Conservation (phyloP, 1,140 invertebrate species). For the Spodoptera litura region DNA sequence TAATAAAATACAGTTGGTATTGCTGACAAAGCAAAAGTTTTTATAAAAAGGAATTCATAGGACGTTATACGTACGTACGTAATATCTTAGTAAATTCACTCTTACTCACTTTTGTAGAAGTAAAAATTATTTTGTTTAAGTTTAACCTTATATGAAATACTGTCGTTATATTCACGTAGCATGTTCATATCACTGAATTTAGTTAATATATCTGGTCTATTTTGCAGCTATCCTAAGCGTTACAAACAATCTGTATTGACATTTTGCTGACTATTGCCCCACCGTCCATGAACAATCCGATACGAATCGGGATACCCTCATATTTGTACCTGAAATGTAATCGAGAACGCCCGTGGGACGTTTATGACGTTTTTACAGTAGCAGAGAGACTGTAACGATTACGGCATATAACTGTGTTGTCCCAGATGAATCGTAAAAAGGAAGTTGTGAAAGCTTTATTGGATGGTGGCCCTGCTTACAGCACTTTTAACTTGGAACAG, state of each 20-base stretch:
- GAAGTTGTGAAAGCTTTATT: slow-evolving; percentile 70
- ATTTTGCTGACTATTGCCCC: slow-evolving; percentile 4
- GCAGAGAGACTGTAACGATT: slow-evolving; percentile 47
- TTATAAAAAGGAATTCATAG: too few species aligned
- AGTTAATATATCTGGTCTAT: neutral
- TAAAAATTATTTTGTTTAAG: too few species aligned
- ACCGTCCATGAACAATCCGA: neutral
- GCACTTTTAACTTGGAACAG: slow-evolving; percentile 61
- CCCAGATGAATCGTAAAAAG: slow-evolving; percentile 60
- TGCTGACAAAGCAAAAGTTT: neutral
- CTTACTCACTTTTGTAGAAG: too few species aligned
- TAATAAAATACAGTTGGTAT: neutral
- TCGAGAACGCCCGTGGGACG: neutral
- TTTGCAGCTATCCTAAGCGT: neutral
- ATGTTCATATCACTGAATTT: neutral
- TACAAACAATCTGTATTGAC: neutral
- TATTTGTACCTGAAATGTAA: neutral
- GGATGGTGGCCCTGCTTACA: slow-evolving; percentile 62
- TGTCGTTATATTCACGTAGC: neutral
- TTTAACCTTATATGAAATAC: neutral
- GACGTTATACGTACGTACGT: too few species aligned
- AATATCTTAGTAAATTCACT: too few species aligned
- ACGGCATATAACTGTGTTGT: slow-evolving; percentile 53
- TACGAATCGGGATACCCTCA: neutral
- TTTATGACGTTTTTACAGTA: slow-evolving; percentile 42